These are phyloP conservation scores for Onychorhynchus coronatus DNA, from an alignment of 2,113 vertebrate genomes.

Conservation along the genomic window DNA sequence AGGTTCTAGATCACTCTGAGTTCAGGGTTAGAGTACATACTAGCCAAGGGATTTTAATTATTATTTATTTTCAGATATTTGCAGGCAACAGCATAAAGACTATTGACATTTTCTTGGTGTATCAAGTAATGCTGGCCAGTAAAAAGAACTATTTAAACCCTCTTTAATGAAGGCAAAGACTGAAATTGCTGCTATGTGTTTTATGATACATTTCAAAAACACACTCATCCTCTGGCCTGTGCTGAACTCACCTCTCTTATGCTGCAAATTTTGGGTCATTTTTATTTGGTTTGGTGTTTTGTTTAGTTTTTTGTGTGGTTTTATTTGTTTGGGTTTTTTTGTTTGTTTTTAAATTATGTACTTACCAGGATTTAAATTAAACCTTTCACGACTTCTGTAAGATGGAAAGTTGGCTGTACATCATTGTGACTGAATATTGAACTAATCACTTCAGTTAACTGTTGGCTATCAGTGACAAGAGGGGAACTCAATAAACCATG, in stretches of 20 bases:
- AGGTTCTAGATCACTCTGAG: not conserved
- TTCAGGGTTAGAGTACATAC: not conserved
- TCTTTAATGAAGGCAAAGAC: not conserved
- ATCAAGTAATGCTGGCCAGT: not conserved
- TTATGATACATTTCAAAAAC: not conserved
- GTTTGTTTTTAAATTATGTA: not conserved
- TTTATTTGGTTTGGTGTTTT: not conserved
- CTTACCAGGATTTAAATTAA: not conserved
- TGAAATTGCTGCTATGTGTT: not conserved
- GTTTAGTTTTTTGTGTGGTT: not conserved
- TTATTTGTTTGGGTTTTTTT: not conserved
- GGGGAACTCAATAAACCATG: conserved; percentile 55
- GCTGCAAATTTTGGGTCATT: not conserved
- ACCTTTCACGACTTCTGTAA: not conserved
- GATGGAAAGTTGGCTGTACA: not conserved
- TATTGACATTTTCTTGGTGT: not conserved
- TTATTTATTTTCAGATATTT: not conserved
- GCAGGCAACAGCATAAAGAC: not conserved
- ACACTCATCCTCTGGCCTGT: not conserved
- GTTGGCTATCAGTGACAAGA: conserved; percentile 44
- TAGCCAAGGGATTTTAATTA: not conserved
- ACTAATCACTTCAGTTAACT: conserved; percentile 63
- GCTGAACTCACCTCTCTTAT: not conserved
- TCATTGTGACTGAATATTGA: conserved; percentile 65
- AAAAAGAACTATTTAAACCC: not conserved